Percentiles rank a stretch among this genome's conserved stretches.
Evolutionary conservation across 2,888 invertebrate species (phyloP).

Genomic region (Chalcosyrphus nemorum): DNA sequence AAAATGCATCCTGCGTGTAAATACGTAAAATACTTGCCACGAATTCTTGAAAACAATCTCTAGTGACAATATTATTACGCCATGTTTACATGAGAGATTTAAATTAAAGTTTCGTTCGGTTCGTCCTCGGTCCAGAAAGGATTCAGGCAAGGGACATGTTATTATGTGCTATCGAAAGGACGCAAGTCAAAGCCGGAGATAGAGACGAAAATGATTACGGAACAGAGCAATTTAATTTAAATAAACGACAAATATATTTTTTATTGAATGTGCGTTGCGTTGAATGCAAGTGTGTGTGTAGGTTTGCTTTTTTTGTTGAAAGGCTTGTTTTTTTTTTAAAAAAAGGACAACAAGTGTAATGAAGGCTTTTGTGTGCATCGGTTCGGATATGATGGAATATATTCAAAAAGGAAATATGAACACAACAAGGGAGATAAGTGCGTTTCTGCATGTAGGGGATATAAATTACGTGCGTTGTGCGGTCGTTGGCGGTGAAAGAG

Average conservation of each 20-base stretch:
- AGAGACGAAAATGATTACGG: background rate
- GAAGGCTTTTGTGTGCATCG: constrained; percentile 44
- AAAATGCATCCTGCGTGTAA: constrained; percentile 2
- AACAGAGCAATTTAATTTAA: constrained; percentile 40
- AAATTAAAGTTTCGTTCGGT: constrained; percentile 28
- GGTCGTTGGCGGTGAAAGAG: background rate
- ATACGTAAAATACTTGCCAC: background rate
- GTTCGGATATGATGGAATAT: constrained; percentile 42
- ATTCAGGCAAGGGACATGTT: background rate
- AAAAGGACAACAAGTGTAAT: constrained; percentile 14
- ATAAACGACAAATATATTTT: constrained; percentile 31
- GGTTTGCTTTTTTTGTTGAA: background rate
- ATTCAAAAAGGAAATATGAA: constrained; percentile 27
- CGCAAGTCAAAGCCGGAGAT: background rate
- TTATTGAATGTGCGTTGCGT: background rate
- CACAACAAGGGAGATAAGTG: constrained; percentile 25
- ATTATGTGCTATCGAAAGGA: background rate
- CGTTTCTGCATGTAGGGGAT: background rate
- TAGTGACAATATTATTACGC: constrained; percentile 42
- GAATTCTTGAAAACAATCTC: constrained; percentile 22
- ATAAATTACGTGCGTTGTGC: constrained; percentile 1
- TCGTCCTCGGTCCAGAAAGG: constrained; percentile 7
- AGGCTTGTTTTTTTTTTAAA: background rate
- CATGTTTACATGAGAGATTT: constrained; percentile 41
- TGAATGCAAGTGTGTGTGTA: background rate